phyloP scores from a whole-genome alignment of 2,797 vertebrate genomes.

The Diglossa cyanea region DNA sequence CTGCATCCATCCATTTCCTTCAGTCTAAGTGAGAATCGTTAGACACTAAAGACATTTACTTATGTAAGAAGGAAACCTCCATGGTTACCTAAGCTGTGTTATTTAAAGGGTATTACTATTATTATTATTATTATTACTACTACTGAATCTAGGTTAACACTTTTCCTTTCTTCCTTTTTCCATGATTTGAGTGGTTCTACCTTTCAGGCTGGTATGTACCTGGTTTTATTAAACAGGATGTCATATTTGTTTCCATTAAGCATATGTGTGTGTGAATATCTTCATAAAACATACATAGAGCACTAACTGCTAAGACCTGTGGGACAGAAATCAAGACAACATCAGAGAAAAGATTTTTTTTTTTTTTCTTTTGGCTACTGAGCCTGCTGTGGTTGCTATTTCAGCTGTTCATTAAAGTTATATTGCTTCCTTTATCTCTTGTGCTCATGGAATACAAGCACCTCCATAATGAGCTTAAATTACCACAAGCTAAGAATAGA shows the following conservation, averaged over 20 bases:
- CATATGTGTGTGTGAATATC: background rate
- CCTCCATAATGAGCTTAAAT: constrained; percentile 65
- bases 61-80: background rate
- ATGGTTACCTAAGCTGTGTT: background rate
- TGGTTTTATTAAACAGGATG: background rate
- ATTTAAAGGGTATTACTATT: background rate
- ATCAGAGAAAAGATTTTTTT: background rate
- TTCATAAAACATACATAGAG: constrained; percentile 45
- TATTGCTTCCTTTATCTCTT: constrained; percentile 68
- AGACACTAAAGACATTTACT: background rate
- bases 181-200: background rate
- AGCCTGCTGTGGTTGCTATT: constrained; percentile 52
- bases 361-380: background rate
- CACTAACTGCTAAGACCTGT: background rate
- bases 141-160: background rate
- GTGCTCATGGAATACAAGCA: constrained; percentile 58
- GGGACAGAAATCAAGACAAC: constrained; percentile 54
- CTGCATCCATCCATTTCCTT: constrained; percentile 17
- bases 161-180: background rate
- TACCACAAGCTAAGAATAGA: constrained; percentile 67
- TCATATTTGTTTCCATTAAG: background rate
- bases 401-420: constrained; percentile 68
- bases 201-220: background rate
- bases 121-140: background rate
- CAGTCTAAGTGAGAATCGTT: background rate